Conservation (phyloP, 2,113 vertebrate species). For the Pleuronectes platessa region DNA sequence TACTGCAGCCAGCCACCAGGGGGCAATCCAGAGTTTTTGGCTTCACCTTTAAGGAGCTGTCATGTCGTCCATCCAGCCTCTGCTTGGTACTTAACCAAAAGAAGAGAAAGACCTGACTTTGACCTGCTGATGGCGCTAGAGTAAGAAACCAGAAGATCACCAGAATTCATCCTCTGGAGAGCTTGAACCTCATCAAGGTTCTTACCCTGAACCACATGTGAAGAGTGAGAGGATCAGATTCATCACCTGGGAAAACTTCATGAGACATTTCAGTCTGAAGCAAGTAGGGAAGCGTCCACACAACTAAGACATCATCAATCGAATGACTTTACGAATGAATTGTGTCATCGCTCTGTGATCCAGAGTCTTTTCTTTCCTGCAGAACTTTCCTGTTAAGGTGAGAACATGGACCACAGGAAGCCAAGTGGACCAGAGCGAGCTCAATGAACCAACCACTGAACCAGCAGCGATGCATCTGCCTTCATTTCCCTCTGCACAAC, state of each 20-base stretch:
- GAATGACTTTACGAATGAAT: no score
- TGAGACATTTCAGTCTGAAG: neutral
- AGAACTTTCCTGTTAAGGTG: constrained; percentile 15
- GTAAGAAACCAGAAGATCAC: neutral
- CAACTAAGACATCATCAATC: neutral
- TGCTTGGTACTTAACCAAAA: no score
- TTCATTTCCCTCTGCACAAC: constrained; percentile 36
- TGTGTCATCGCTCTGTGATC: neutral
- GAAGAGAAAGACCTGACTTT: neutral
- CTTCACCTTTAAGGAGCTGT: no score
- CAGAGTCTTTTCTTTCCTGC: neutral
- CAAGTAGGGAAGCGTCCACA: neutral
- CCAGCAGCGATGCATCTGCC: constrained; percentile 46
- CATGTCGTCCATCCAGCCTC: no score
- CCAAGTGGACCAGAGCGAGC: constrained; percentile 17
- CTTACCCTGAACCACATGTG: no score
- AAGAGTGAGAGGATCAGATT: neutral
- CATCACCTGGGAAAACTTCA: neutral
- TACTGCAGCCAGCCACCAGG: no score
- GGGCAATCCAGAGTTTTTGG: no score
- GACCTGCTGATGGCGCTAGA: neutral
- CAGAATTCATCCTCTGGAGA: no score
- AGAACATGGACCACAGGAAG: constrained; percentile 21
- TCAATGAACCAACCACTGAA: constrained; percentile 29
- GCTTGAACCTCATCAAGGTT: no score